Conservation (phyloP, 2,113 vertebrate genomes). For the Sminthopsis crassicaudata region DNA sequence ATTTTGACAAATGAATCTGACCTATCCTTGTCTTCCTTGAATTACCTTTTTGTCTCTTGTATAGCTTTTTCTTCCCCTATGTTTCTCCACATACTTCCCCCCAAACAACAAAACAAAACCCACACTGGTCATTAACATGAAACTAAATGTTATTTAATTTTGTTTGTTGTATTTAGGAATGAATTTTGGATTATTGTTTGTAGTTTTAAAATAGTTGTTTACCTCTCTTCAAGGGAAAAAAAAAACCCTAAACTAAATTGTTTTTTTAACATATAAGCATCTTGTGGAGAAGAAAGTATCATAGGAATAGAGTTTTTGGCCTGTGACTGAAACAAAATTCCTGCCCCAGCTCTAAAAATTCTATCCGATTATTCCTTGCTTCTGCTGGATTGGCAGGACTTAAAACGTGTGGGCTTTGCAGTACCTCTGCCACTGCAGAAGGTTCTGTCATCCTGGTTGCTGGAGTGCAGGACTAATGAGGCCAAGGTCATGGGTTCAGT, state of each 20-base stretch:
- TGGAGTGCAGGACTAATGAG: slow-evolving; percentile 40
- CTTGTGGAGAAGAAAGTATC: background rate
- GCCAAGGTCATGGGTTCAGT: slow-evolving; percentile 16
- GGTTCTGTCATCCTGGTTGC: slow-evolving; percentile 13
- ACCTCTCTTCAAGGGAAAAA: slow-evolving; percentile 20
- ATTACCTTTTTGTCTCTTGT: background rate
- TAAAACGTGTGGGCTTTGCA: background rate
- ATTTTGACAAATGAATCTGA: background rate
- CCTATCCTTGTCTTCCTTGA: background rate
- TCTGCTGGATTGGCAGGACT: background rate
- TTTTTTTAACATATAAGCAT: background rate
- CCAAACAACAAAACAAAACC: too few species aligned
- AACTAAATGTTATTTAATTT: background rate
- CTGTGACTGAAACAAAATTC: background rate
- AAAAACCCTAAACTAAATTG: background rate
- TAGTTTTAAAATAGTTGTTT: background rate
- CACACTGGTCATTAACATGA: background rate
- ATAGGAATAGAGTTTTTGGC: background rate
- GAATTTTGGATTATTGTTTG: background rate
- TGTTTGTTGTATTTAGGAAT: background rate
- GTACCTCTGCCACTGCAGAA: background rate
- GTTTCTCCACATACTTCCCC: too few species aligned
- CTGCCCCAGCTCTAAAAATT: background rate
- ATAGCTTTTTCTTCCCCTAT: too few species aligned
- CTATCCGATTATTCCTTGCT: background rate